Base-by-base conservation (phyloP, 2,888 invertebrate species). In the Xanthostigma xanthostigma region DNA sequence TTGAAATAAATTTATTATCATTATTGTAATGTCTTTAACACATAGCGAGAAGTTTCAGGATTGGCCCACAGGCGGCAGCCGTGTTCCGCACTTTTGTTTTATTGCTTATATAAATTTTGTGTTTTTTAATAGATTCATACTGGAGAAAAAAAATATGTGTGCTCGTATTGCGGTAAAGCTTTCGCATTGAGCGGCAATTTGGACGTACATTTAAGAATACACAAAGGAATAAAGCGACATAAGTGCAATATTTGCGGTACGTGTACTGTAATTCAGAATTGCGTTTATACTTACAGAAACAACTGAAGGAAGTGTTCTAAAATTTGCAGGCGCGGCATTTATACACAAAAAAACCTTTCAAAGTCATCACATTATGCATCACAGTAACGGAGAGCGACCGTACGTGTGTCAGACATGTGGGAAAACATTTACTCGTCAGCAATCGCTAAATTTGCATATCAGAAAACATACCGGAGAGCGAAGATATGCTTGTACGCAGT, bases 161-260 rank as follows among this genome's bases (percentile, higher is more conserved):
- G 49, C 12, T 10, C 34, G 8, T 38, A 49, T 9, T 49, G 49
- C 17, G 35, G 39, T 33, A 42, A 41, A 46, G 38, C 46, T 14
- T 49, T 49, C 37, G 11, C 34, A 1, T 46, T 34, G 9, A 12
- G 34, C 10, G 41, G 42, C 33, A 45, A 49, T 27, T 49, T 49
- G 46, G 35, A 45, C 2, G 12, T 13, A 9, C 49, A 49, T 34
- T 27, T 36, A 13, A 27, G 49, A 37, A 41, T 13, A 11, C 49
- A 49, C 17, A 46, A 41, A 14, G 49, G 49, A 8, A 12, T 34
- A 13, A 49, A 49, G 33, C 46, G 46, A 5, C 39, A 49, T 13
- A 27, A n/a, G 33, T 49, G 49, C 46, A 45, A 37, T 39, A 37
- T 49, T 38, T 49, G 49, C 34, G 27, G 27, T 27, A 27, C 27